Evolutionary conservation across 2,113 vertebrate species (phyloP).

Genomic region (Lichenostomus cassidix): DNA sequence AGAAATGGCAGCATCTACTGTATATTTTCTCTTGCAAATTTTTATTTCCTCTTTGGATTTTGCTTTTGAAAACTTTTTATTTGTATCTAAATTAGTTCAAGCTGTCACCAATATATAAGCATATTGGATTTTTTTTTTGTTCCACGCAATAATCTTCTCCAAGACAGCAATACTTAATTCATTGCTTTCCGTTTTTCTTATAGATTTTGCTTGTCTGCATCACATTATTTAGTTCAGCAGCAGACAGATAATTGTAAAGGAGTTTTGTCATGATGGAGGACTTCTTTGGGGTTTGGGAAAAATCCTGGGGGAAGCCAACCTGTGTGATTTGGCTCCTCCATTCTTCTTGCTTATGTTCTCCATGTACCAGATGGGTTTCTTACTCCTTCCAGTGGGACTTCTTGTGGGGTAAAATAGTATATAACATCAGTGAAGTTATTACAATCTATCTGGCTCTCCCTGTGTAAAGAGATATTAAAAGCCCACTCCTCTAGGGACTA

Average conservation of each 20-base stretch:
- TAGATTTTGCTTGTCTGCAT: not conserved
- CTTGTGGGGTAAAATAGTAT: conserved; percentile 20
- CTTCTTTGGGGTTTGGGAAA: not conserved
- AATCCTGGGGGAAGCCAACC: not conserved
- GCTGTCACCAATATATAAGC: not conserved
- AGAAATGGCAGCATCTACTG: not conserved
- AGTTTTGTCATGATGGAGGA: not conserved
- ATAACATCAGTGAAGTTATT: not conserved
- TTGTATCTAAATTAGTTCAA: conserved; percentile 36
- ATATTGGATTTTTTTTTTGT: not conserved
- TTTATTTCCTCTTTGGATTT: conserved; percentile 15
- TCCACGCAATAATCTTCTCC: not conserved
- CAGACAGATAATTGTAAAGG: not conserved
- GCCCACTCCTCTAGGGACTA: not conserved
- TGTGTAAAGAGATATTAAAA: not conserved
- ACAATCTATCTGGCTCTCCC: not conserved
- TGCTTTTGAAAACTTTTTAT: conserved; percentile 2
- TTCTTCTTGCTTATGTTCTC: conserved; percentile 11
- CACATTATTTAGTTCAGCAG: not conserved
- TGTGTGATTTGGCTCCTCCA: not conserved
- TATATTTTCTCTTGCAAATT: not conserved
- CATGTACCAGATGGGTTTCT: not conserved
- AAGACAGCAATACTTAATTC: not conserved
- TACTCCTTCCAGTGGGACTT: not conserved
- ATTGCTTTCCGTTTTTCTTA: not conserved